Percentiles rank a stretch among this genome's conserved stretches.
Conservation (phyloP, 2,113 vertebrate species). For the Heliornis fulica region DNA sequence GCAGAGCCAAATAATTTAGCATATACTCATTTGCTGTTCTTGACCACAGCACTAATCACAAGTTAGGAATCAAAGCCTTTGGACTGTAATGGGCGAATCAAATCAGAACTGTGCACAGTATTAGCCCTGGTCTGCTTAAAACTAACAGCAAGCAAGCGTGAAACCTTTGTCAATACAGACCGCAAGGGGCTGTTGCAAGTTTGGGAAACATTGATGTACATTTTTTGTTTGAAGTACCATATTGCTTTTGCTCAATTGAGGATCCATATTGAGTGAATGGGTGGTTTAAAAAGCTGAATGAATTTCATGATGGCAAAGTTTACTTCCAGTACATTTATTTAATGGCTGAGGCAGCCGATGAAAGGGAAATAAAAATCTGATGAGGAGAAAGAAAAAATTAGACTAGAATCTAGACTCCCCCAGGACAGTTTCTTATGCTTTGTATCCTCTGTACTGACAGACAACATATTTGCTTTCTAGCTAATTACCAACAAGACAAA, state of each 20-base stretch:
- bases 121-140: constrained; percentile 8
- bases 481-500: constrained; percentile 63
- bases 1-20: constrained; percentile 37
- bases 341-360: constrained; percentile 41
- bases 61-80: constrained; percentile 43
- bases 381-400: constrained; percentile 44
- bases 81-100: constrained; percentile 29
- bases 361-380: constrained; percentile 59
- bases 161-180: constrained; percentile 4
- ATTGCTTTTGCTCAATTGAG: constrained; percentile 2
- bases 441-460: constrained; percentile 50
- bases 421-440: constrained; percentile 56
- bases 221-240: constrained; percentile 34
- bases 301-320: constrained; percentile 42
- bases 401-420: constrained; percentile 53
- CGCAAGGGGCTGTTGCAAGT: constrained; percentile 8
- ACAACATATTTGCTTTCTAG: constrained; percentile 54
- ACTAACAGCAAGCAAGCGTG: background rate
- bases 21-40: constrained; percentile 17
- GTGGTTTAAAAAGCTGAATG: constrained; percentile 54
- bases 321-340: constrained; percentile 49
- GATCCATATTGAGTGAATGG: constrained; percentile 33
- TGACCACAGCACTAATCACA: constrained; percentile 38
- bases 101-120: constrained; percentile 18
- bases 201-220: constrained; percentile 10